phyloP scores from a whole-genome alignment of 37 sponge, comb jelly and placozoan species.

The Crambe crambe region DNA sequence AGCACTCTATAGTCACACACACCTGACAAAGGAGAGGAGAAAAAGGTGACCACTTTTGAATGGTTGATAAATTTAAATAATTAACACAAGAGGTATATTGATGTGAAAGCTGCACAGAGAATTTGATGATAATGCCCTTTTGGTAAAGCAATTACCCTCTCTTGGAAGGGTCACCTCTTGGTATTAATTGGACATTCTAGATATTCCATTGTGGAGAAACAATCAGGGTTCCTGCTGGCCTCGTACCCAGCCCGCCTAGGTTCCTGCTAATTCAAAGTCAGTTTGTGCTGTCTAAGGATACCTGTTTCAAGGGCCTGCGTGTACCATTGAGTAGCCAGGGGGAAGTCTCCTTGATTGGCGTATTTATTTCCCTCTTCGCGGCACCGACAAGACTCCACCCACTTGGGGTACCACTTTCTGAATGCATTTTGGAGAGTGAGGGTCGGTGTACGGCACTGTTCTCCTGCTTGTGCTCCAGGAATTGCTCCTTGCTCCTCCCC shows the following conservation, averaged over 20 bases:
- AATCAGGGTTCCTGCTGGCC: no score
- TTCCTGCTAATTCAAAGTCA: no score
- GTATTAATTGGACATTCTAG: no score
- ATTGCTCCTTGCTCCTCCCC: neutral
- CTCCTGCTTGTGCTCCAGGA: neutral
- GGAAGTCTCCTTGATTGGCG: slow-evolving; percentile 53
- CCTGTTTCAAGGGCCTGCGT: slow-evolving; percentile 56
- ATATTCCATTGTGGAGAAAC: no score
- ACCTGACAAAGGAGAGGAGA: slow-evolving; percentile 35
- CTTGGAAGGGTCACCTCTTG: no score
- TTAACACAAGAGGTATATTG: no score
- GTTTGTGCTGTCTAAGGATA: no score
- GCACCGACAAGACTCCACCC: slow-evolving; percentile 25
- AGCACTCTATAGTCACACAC: slow-evolving; percentile 71
- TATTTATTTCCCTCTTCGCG: slow-evolving; percentile 64
- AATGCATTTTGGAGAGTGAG: slow-evolving; percentile 49
- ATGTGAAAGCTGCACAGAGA: no score
- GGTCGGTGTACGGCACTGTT: slow-evolving; percentile 29
- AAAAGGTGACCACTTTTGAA: neutral
- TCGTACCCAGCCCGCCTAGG: no score
- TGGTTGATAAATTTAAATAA: neutral
- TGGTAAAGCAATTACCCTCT: no score
- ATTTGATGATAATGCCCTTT: no score
- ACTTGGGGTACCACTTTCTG: slow-evolving; percentile 47
- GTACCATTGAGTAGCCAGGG: slow-evolving; percentile 51